These are phyloP conservation scores for Drosophila greeni DNA, from an alignment of 2,888 invertebrate species.

Conservation along the genomic window DNA sequence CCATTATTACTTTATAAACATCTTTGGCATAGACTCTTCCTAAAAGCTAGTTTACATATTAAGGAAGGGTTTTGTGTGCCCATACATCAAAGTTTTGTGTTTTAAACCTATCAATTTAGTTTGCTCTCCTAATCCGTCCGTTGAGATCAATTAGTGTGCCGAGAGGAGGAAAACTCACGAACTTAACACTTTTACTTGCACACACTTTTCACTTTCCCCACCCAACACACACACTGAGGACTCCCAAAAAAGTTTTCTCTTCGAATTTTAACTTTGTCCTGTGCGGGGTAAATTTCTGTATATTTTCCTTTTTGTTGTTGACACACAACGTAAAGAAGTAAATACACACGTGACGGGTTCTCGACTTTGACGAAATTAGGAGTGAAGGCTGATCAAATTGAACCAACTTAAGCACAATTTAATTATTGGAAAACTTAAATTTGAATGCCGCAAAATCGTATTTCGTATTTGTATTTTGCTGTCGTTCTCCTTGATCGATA, in stretches of 20 bases:
- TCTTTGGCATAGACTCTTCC: background rate
- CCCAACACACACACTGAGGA: background rate
- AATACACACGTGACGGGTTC: slow-evolving; percentile 19
- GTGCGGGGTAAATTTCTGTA: slow-evolving; percentile 22
- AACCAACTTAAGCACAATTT: slow-evolving; percentile 13
- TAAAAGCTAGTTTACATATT: background rate
- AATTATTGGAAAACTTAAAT: slow-evolving; percentile 10
- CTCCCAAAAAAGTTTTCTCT: slow-evolving; percentile 21
- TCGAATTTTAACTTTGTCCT: slow-evolving; percentile 22
- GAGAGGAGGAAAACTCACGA: slow-evolving; percentile 20
- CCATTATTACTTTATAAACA: background rate
- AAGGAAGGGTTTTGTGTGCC: background rate
- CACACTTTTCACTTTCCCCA: slow-evolving; percentile 17
- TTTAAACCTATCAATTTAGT: slow-evolving; percentile 63
- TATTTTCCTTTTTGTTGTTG: slow-evolving; percentile 33
- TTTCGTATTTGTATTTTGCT: background rate
- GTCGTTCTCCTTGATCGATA: slow-evolving; percentile 1
- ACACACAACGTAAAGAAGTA: slow-evolving; percentile 2
- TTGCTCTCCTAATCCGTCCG: slow-evolving; percentile 61
- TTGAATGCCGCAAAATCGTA: background rate
- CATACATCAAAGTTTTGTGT: slow-evolving; percentile 34
- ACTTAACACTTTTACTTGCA: slow-evolving; percentile 31
- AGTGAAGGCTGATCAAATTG: slow-evolving; percentile 8
- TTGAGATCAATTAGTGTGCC: slow-evolving; percentile 70
- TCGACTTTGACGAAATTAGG: slow-evolving; percentile 7